Evolutionary conservation across 2,888 invertebrate species (phyloP).

Genomic region (Drosophila merina): DNA sequence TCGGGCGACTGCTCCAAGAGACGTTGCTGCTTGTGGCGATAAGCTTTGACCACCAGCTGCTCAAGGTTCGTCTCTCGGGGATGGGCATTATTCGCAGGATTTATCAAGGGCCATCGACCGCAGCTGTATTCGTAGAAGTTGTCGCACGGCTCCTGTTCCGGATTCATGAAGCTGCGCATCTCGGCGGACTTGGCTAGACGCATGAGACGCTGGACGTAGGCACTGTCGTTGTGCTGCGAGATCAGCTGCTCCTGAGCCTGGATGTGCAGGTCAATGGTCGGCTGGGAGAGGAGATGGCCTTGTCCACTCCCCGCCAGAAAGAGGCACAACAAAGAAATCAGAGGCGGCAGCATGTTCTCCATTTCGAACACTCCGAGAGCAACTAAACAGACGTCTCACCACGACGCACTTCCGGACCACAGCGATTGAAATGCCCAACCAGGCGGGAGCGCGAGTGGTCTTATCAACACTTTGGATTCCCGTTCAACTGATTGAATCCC

Average conservation of each 20-base stretch:
- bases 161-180: conserved; percentile 78
- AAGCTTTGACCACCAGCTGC: conserved; percentile 65
- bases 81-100: conserved; percentile 69
- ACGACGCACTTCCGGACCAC: conserved; percentile 58
- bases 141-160: conserved; percentile 73
- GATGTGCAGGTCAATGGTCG: conserved; percentile 59
- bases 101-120: conserved; percentile 79
- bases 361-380: conserved; percentile 49
- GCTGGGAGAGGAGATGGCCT: conserved; percentile 51
- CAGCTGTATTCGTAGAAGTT: conserved; percentile 81
- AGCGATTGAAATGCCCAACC: conserved; percentile 14
- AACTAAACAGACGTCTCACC: conserved; percentile 42
- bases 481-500: conserved; percentile 48
- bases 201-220: conserved; percentile 75
- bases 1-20: conserved; percentile 62
- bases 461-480: neutral
- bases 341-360: conserved; percentile 44
- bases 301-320: conserved; percentile 17
- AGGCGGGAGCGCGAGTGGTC: conserved; percentile 7
- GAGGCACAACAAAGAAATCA: conserved; percentile 33
- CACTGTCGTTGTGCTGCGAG: conserved; percentile 68
- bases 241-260: conserved; percentile 68
- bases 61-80: conserved; percentile 74
- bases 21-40: conserved; percentile 71
- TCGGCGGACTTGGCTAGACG: conserved; percentile 78